These are phyloP conservation scores for Lutjanus campechanus DNA, from an alignment of 2,797 vertebrate genomes.

Conservation along the genomic window DNA sequence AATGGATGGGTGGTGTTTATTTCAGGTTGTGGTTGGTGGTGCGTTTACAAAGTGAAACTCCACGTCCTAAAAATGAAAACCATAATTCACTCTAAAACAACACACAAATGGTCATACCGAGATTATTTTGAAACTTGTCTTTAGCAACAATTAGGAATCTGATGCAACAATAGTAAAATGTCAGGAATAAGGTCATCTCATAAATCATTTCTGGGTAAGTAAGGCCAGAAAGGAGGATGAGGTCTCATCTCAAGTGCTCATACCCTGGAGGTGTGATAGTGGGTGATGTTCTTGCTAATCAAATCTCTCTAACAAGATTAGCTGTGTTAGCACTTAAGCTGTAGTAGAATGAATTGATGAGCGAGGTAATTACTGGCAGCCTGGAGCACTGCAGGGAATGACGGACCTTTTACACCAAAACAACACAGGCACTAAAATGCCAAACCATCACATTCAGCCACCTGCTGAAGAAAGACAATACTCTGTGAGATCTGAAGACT, in stretches of 20 bases:
- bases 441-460: constrained; percentile 61
- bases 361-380: constrained; percentile 73
- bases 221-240: constrained; percentile 50
- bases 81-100: constrained; percentile 13
- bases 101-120: background rate
- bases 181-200: constrained; percentile 19
- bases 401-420: constrained; percentile 48
- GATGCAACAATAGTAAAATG: constrained; percentile 35
- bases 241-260: constrained; percentile 37
- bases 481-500: constrained; percentile 57
- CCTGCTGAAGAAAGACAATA: constrained; percentile 80
- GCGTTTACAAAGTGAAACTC: constrained; percentile 18
- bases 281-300: constrained; percentile 69
- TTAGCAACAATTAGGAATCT: constrained; percentile 57
- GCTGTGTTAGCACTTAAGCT: constrained; percentile 72
- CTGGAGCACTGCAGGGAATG: constrained; percentile 55
- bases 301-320: constrained; percentile 76
- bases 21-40: constrained; percentile 21
- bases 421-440: constrained; percentile 68
- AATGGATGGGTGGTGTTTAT: constrained; percentile 35
- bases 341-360: constrained; percentile 75
- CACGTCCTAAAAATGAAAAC: constrained; percentile 25
- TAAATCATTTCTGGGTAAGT: constrained; percentile 24
- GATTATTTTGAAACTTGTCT: constrained; percentile 38
- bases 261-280: constrained; percentile 67